Evolutionary conservation across 2,797 vertebrate genomes (phyloP).

Genomic region (Acrocephalus scirpaceus): DNA sequence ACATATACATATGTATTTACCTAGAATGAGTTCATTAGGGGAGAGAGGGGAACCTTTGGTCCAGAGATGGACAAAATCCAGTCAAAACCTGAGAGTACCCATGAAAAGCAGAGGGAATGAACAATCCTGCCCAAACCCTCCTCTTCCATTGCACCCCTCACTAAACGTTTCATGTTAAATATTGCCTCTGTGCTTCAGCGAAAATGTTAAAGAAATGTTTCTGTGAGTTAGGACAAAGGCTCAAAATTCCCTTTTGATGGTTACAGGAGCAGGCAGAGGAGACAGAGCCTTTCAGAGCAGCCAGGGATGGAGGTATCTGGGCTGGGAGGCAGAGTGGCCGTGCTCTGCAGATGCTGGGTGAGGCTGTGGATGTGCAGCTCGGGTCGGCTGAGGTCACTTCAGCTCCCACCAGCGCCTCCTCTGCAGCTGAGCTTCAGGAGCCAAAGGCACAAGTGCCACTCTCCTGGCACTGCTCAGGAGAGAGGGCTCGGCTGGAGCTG

Average conservation of each 20-base stretch:
- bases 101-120: slow-evolving; percentile 8
- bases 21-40: not conserved
- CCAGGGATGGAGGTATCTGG: not conserved
- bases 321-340: not conserved
- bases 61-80: not conserved
- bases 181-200: not conserved
- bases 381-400: not conserved
- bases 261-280: slow-evolving; percentile 29
- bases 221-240: not conserved
- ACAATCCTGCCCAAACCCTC: not conserved
- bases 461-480: not conserved
- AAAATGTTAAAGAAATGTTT: not conserved
- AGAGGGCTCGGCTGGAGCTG: not conserved
- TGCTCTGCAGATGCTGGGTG: not conserved
- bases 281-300: not conserved
- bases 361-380: not conserved
- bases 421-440: slow-evolving; percentile 18
- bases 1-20: not conserved
- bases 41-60: not conserved
- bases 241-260: not conserved
- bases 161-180: not conserved
- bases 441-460: not conserved
- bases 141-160: not conserved
- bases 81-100: not conserved
- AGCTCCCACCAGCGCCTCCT: not conserved